Base-by-base conservation (phyloP, 2,113 vertebrate genomes). In the Monopterus albus region DNA sequence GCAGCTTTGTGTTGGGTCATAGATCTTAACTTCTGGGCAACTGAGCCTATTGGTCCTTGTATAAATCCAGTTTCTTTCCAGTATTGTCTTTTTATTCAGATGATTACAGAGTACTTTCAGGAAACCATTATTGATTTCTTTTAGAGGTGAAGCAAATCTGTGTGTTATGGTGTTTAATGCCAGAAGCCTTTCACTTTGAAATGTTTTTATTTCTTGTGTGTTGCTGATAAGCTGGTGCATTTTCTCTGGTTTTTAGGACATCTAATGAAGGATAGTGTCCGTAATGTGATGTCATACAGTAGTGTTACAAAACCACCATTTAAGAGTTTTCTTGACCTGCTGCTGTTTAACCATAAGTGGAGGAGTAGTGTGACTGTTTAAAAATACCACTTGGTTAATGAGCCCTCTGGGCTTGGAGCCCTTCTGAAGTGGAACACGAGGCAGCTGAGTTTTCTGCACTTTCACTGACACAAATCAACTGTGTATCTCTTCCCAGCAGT, bases 361-460 rank as follows among this genome's bases (percentile, higher is more conserved):
- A 88, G 57, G 74, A 87, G 79, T 35, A 28, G 52, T 28, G 36
- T 25, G 20, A 2, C 58, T 4, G 79, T 84, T 90, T 92, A 93
- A 89, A 93, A 94, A 94, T 93, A 93, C 65, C 83, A 47, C 71
- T 59, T 53, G 43, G 76, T 76, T 86, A 89, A 77, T 18, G 58
- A 88, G 42, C 85, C 46, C 49, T 21, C 45, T 40, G 26, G 47
- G 5, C 20, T 23, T 0, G 7, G 25, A 31, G 23, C 35, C 31
- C 35, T 2, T 51, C 64, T 50, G 14, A 58, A 43, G 35, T 7
- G 39, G 18, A 20, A 35, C 51, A 18, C 55, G n/a, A 11, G 42
- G 49, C 15, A 17, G 31, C 33, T 17, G 26, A n/a, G 14, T 29
- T 79, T 68, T 53, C 26, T 49, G 21, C 46, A 18, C 75, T 76